phyloP scores from a whole-genome alignment of 1,140 invertebrate species.

The Coptotermes formosanus region DNA sequence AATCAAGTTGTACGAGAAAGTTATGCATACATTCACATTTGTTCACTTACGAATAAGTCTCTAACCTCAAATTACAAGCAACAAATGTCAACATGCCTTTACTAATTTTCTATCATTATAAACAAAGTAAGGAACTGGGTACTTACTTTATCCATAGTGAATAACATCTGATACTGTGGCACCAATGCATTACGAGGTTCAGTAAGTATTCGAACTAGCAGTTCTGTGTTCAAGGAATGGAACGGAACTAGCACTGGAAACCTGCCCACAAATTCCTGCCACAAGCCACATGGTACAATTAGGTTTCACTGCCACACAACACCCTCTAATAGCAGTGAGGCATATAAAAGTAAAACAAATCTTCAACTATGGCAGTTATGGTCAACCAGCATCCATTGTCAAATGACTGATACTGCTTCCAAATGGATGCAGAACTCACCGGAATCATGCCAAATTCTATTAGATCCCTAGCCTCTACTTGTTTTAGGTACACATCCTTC shows the following conservation, averaged over 20 bases:
- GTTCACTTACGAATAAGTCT: too few species aligned
- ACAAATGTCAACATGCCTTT: too few species aligned
- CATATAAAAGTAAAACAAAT: not conserved
- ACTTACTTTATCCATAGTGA: conserved; percentile 70
- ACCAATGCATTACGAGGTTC: conserved; percentile 96
- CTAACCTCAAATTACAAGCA: too few species aligned
- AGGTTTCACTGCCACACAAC: not conserved
- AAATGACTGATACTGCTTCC: not conserved
- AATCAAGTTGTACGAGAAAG: too few species aligned
- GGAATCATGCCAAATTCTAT: conserved; percentile 98
- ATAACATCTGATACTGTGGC: conserved; percentile 77
- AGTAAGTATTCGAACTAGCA: conserved; percentile 93
- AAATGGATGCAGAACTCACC: conserved; percentile 49
- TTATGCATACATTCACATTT: too few species aligned
- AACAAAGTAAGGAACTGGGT: not conserved
- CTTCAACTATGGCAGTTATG: not conserved
- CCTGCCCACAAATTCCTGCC: conserved; percentile 91
- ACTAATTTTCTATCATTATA: too few species aligned
- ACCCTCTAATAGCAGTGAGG: conserved; percentile 11
- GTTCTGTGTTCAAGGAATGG: conserved; percentile 87
- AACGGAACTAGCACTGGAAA: conserved; percentile 97
- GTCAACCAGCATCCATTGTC: too few species aligned
- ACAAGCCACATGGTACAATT: conserved; percentile 33
- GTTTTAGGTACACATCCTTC: conserved; percentile 74
- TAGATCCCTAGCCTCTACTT: conserved; percentile 95